Percentiles rank a stretch among this genome's conserved stretches.
Evolutionary conservation across 2,113 vertebrate species (phyloP).

Genomic region (Climacteris rufus): DNA sequence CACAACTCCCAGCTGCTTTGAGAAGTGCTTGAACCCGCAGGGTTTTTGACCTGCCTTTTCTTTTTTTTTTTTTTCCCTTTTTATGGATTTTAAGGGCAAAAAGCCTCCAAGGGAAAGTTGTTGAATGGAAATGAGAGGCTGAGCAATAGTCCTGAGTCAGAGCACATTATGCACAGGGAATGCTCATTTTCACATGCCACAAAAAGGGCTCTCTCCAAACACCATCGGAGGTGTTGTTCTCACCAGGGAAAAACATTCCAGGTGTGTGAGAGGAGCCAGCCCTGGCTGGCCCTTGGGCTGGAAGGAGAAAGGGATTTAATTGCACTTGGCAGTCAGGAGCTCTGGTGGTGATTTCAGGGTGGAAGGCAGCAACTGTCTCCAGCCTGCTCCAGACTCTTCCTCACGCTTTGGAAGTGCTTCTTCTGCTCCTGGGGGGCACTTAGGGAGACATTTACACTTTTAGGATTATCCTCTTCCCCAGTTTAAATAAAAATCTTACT

Average conservation of each 20-base stretch:
- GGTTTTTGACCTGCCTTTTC: background rate
- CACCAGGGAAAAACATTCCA: background rate
- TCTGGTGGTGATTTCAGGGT: background rate
- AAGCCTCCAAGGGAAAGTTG: background rate
- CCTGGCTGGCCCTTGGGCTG: background rate
- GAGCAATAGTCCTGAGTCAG: background rate
- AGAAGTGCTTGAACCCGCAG: background rate
- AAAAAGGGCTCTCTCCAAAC: background rate
- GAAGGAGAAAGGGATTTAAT: background rate
- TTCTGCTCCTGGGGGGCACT: background rate
- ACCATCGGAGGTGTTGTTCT: background rate
- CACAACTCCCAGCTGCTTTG: background rate
- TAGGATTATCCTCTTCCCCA: background rate
- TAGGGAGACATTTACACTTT: background rate
- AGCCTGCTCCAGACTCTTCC: background rate
- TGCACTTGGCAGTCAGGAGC: background rate
- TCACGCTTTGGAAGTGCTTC: background rate
- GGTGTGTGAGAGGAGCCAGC: background rate
- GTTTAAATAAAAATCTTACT: background rate
- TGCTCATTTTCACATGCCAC: background rate
- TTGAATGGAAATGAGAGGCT: background rate
- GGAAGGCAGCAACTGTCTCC: background rate
- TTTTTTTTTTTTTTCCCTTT: rapidly evolving
- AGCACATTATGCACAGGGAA: background rate
- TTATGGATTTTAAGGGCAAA: background rate